phyloP scores from a whole-genome alignment of 2,888 invertebrate genomes.

The Sthenelais limicola region DNA sequence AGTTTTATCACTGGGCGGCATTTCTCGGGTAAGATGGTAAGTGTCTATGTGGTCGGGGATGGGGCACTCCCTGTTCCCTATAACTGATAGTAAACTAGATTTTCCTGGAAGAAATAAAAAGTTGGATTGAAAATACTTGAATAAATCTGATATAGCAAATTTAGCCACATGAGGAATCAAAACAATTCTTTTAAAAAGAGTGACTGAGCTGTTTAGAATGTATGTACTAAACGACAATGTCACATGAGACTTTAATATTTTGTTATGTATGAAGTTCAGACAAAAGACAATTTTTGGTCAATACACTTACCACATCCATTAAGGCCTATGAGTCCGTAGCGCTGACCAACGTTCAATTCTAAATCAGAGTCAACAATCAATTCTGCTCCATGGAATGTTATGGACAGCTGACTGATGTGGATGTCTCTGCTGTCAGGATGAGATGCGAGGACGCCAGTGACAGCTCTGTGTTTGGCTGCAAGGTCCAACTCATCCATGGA shows the following conservation, averaged over 20 bases:
- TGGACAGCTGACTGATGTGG: conserved; percentile 95
- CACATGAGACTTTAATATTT: background rate
- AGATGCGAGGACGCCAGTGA: conserved; percentile 92
- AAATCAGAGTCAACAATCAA: conserved; percentile 94
- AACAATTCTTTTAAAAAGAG: background rate
- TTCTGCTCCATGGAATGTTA: conserved; percentile 98
- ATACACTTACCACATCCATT: conserved; percentile 99
- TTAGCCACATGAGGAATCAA: background rate
- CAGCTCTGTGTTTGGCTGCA: conserved; percentile 81
- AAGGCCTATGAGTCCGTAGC: conserved; percentile 97
- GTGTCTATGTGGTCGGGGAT: conserved; percentile 98
- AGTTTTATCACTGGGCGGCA: conserved; percentile 97
- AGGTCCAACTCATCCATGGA: conserved; percentile 87
- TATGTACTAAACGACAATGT: background rate
- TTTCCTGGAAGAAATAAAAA: conserved; percentile 78
- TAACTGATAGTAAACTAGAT: conserved; percentile 91
- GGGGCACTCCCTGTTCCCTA: conserved; percentile 93
- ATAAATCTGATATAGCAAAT: background rate
- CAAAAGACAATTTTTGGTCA: too few species aligned
- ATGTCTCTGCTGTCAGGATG: conserved; percentile 96
- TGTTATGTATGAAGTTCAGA: background rate
- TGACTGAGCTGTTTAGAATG: background rate
- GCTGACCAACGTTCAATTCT: conserved; percentile 96
- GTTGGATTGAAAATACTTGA: background rate
- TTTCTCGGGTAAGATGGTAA: conserved; percentile 96